A percentile compares a stretch with the other conserved stretches of the same genome.
These are phyloP conservation scores for Paradoxurus hermaphroditus DNA, from an alignment of 2,113 vertebrate genomes.

Conservation along the genomic window DNA sequence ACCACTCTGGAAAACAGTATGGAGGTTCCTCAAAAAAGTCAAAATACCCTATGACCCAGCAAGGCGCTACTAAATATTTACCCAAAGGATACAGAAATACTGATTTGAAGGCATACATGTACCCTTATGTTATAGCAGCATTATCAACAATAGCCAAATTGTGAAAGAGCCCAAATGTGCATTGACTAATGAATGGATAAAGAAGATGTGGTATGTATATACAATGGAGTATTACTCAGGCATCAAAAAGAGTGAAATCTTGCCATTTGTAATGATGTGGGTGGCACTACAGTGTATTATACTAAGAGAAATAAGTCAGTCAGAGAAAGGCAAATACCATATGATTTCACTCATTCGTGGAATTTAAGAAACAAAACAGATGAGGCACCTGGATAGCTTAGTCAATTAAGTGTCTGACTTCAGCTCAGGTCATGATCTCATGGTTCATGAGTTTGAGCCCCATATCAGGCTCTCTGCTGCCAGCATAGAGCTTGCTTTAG, in stretches of 20 bases:
- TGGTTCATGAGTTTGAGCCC: no score
- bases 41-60: neutral
- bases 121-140: neutral
- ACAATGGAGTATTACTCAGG: neutral
- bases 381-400: no score
- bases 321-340: neutral
- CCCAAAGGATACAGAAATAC: neutral
- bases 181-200: neutral
- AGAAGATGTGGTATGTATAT: neutral
- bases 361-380: neutral
- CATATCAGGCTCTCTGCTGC: no score
- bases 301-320: neutral
- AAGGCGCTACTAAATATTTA: neutral
- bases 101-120: neutral
- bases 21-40: neutral
- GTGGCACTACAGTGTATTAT: neutral
- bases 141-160: neutral
- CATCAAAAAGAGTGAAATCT: neutral
- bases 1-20: neutral
- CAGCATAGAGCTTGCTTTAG: no score
- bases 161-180: neutral
- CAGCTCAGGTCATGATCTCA: no score
- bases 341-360: neutral
- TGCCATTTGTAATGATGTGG: neutral
- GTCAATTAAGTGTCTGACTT: no score